Percentiles rank a stretch among this genome's conserved stretches.
Evolutionary conservation across 2,113 vertebrate species (phyloP).

Genomic region (Dasyprocta punctata): DNA sequence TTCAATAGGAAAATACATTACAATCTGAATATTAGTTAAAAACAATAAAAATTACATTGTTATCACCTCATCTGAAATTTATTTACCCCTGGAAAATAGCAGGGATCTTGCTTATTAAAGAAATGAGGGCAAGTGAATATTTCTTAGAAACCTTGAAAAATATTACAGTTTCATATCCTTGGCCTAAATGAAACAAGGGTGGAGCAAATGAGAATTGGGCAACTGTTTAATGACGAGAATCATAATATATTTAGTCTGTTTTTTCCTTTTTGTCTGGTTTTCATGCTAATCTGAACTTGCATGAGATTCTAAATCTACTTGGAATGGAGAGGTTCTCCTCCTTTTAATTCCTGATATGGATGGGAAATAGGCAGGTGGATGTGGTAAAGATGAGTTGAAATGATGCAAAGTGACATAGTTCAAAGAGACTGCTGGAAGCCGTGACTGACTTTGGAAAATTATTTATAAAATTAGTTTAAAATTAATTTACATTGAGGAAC

Average conservation of each 20-base stretch:
- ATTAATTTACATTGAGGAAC: not conserved
- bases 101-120: not conserved
- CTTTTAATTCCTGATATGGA: not conserved
- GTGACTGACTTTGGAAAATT: not conserved
- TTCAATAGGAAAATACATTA: not conserved
- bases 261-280: constrained; percentile 73
- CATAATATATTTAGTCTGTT: constrained; percentile 57
- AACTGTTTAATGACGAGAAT: constrained; percentile 60
- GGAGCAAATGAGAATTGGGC: constrained; percentile 36
- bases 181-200: constrained; percentile 48
- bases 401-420: not conserved
- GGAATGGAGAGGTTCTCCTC: not conserved
- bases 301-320: not conserved
- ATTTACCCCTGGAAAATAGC: not conserved
- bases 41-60: not conserved
- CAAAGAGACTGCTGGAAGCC: not conserved
- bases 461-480: not conserved
- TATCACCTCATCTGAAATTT: constrained; percentile 20
- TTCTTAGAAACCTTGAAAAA: constrained; percentile 52
- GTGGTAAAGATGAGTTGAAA: not conserved
- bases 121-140: constrained; percentile 3
- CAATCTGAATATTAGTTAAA: not conserved
- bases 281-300: constrained; percentile 64
- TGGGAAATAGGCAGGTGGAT: not conserved
- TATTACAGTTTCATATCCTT: not conserved